Percentiles rank a stretch among this genome's conserved stretches.
Evolutionary conservation across 2,113 vertebrate species (phyloP).

Genomic region (Dromiciops gliroides): DNA sequence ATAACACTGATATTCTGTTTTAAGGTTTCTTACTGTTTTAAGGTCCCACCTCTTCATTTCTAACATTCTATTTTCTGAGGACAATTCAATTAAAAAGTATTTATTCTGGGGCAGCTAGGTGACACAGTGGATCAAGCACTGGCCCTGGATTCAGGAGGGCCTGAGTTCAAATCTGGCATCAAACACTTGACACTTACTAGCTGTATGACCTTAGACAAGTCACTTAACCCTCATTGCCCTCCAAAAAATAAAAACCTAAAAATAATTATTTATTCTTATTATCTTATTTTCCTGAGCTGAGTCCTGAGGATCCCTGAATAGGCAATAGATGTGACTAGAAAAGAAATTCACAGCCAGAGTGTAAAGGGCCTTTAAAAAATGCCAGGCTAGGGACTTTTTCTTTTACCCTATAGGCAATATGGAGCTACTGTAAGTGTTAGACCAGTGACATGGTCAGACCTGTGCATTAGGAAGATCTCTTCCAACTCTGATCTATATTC

Average conservation of each 20-base stretch:
- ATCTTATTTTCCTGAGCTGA: background rate
- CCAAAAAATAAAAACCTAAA: too few relatives aligned
- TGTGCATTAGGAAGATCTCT: background rate
- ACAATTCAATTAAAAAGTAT: background rate
- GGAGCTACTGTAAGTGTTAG: background rate
- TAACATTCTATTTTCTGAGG: background rate
- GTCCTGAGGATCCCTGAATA: background rate
- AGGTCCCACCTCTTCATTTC: background rate
- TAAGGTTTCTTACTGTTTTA: too few relatives aligned
- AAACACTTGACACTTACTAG: too few relatives aligned
- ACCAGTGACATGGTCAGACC: background rate
- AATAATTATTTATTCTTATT: background rate
- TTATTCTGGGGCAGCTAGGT: too few relatives aligned
- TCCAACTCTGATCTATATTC: background rate
- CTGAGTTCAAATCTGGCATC: too few relatives aligned
- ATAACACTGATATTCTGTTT: too few relatives aligned
- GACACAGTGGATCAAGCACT: too few relatives aligned
- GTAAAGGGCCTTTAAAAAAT: background rate
- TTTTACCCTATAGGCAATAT: background rate
- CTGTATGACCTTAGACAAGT: too few relatives aligned
- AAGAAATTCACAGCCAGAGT: background rate
- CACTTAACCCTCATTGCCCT: too few relatives aligned
- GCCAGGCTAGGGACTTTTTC: background rate
- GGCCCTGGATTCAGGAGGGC: too few relatives aligned
- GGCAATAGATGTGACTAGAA: background rate